phyloP scores from a whole-genome alignment of 2,797 vertebrate species.

The Oreortyx pictus region DNA sequence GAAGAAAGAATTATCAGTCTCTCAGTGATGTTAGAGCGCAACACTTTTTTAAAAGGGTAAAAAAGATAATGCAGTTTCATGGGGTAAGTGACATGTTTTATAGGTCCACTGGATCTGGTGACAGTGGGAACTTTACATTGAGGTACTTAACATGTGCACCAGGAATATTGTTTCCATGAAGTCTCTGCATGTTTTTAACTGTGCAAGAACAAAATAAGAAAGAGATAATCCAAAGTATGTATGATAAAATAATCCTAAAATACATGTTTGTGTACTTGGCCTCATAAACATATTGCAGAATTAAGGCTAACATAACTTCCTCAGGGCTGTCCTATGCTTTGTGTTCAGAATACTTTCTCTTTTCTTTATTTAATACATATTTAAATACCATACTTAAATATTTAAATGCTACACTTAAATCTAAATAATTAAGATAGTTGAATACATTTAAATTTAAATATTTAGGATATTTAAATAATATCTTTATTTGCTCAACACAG shows the following conservation, averaged over 20 bases:
- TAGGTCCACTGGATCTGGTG: neutral
- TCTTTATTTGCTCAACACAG: constrained; percentile 36
- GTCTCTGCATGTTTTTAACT: neutral
- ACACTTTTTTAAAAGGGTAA: neutral
- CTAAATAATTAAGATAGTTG: constrained; percentile 10
- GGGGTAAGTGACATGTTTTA: neutral
- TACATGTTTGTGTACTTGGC: neutral
- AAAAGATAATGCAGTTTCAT: neutral
- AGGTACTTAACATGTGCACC: neutral
- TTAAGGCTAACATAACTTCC: neutral
- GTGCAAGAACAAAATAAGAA: neutral
- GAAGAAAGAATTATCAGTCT: neutral
- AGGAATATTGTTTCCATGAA: neutral
- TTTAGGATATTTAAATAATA: constrained; percentile 16
- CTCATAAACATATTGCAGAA: neutral
- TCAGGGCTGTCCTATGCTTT: neutral
- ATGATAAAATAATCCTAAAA: neutral
- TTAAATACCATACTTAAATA: neutral
- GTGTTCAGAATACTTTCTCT: neutral
- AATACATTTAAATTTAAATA: constrained; percentile 23
- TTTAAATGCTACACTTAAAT: neutral
- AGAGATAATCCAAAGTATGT: neutral
- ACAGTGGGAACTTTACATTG: neutral
- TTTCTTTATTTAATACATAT: constrained; percentile 32
- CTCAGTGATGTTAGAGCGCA: neutral